Base-by-base conservation (phyloP, 2,888 invertebrate genomes). In the Silvanus unidentatus region DNA sequence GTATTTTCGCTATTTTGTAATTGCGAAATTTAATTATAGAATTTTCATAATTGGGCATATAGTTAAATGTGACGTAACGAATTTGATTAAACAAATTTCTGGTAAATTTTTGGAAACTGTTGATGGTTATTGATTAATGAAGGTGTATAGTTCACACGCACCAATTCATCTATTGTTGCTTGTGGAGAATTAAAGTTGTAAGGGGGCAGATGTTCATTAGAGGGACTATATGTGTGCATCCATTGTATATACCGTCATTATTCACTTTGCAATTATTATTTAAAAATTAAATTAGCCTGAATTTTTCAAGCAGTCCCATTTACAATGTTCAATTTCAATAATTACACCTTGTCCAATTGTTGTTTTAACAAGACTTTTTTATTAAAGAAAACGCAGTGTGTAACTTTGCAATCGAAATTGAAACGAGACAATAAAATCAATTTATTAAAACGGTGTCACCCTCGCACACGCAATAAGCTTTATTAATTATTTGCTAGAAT, bases 131-230 rank as follows among this genome's bases (percentile, higher is more conserved):
- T 63, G 64, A 64, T 64, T 63, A 60, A 64, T 64, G 64, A 55
- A 52, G 52, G 47, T 54, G 42, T 44, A 52, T 55, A 59, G 60
- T 64, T 64, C 63, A 63, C 64, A 64, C 64, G 64, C 62, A 62
- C 62, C 63, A 63, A 55, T 62, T 62, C 60, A 42, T 55, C 55
- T 55, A 60, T 64, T 64, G 62, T 64, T 32, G 32, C 5, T 22
- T 22, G 8, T 22, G 8, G 22, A 22, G 8, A 22, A 22, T 5
- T 22, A 5, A 22, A 22, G 8, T 5, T 22, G 8, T n/a, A 32
- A 48, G 49, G 50, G 52, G 55, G 57, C 64, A 64, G 64, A 59
- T 64, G 64, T 59, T 62, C 58, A 54, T 55, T 57, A 50, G 50
- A 49, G 46, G 50, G 48, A 55, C 52, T 8, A 5, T 32, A 32